Evolutionary conservation across 2,888 invertebrate genomes (phyloP).

Genomic region (Rotaria macrura): DNA sequence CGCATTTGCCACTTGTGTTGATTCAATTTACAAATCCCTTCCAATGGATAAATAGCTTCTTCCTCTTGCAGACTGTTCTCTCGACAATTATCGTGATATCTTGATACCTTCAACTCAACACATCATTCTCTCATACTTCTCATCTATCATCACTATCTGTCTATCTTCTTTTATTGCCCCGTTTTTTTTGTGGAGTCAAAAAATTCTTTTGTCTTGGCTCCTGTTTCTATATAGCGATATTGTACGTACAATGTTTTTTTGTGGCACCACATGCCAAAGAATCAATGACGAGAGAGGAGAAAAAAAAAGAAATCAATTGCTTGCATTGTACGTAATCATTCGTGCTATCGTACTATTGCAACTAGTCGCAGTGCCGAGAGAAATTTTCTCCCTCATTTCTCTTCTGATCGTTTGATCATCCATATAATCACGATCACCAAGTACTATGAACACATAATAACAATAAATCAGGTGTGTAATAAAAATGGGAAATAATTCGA

Average conservation of each 20-base stretch:
- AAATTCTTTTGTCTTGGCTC: neutral
- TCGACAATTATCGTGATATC: neutral
- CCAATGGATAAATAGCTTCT: neutral
- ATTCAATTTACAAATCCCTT: neutral
- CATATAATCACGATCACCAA: neutral
- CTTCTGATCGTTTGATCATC: neutral
- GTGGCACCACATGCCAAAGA: conserved; percentile 3
- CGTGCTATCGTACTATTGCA: neutral
- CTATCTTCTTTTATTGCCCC: neutral
- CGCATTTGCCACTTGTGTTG: neutral
- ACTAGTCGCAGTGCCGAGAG: neutral
- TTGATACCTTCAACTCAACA: neutral
- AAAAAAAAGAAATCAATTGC: neutral
- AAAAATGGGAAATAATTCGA: neutral
- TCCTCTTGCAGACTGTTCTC: neutral
- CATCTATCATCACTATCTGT: neutral
- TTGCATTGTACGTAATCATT: neutral
- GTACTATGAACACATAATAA: neutral
- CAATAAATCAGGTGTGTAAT: neutral
- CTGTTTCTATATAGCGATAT: neutral
- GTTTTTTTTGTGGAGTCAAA: neutral
- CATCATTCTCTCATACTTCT: neutral
- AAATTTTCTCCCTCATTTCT: conserved; percentile 1
- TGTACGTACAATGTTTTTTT: neutral
- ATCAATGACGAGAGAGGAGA: neutral